phyloP scores from a whole-genome alignment of 2,113 vertebrate species.

The Sander vitreus region DNA sequence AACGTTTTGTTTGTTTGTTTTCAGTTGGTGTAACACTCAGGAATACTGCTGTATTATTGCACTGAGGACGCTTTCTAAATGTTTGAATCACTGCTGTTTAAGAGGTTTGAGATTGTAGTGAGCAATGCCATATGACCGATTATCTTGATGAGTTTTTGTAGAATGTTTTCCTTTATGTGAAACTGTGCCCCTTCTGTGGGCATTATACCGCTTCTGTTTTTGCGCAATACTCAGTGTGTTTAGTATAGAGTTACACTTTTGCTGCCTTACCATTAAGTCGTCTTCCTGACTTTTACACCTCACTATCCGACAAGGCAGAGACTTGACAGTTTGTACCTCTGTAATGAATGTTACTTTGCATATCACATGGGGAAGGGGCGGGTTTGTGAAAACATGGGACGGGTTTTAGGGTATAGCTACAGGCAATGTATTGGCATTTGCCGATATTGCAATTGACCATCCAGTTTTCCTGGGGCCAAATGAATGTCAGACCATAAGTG shows the following conservation, averaged over 20 bases:
- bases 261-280: constrained; percentile 73
- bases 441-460: constrained; percentile 79
- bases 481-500: constrained; percentile 81
- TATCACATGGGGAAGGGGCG: constrained; percentile 58
- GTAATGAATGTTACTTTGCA: constrained; percentile 76
- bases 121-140: constrained; percentile 44
- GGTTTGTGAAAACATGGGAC: constrained; percentile 40
- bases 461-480: constrained; percentile 78
- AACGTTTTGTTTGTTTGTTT: constrained; percentile 50
- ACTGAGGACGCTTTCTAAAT: constrained; percentile 79
- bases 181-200: constrained; percentile 26
- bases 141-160: constrained; percentile 37
- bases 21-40: constrained; percentile 80
- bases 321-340: constrained; percentile 61
- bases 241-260: constrained; percentile 57
- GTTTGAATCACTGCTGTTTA: constrained; percentile 61
- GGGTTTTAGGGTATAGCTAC: constrained; percentile 64
- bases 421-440: constrained; percentile 67
- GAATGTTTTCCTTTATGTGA: constrained; percentile 33
- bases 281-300: constrained; percentile 76
- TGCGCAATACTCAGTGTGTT: constrained; percentile 39
- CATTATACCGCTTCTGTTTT: constrained; percentile 39
- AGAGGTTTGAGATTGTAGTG: constrained; percentile 51
- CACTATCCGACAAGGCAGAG: constrained; percentile 67
- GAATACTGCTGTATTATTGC: constrained; percentile 78